Evolutionary conservation across 1,140 invertebrate genomes (phyloP).

Genomic region (Rhyzopertha dominica): DNA sequence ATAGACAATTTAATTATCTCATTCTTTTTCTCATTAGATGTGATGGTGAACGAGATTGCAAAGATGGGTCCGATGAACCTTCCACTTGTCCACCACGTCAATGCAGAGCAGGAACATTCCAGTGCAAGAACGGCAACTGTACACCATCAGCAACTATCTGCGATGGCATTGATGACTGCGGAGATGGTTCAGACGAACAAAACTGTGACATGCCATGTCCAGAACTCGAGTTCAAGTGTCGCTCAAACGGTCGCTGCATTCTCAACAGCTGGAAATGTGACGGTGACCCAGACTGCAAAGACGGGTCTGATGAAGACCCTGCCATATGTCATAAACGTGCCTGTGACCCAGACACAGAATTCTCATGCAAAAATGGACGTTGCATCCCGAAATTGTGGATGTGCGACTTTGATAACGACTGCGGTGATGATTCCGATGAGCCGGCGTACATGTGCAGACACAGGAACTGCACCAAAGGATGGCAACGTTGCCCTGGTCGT

Average conservation of each 20-base stretch:
- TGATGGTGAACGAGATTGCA: constrained; percentile 82
- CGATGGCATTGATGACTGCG: constrained; percentile 87
- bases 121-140: constrained; percentile 90
- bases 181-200: constrained; percentile 77
- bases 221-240: constrained; percentile 90
- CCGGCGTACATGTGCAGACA: constrained; percentile 88
- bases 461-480: constrained; percentile 84
- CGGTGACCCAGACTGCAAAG: constrained; percentile 90
- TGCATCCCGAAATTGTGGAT: constrained; percentile 96
- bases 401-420: constrained; percentile 92
- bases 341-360: constrained; percentile 81
- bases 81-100: constrained; percentile 68
- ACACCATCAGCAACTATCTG: constrained; percentile 88
- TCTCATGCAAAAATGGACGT: constrained; percentile 82
- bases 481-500: constrained; percentile 84
- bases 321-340: constrained; percentile 75
- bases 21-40: constrained; percentile 51
- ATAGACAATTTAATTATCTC: constrained; percentile 10
- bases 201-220: constrained; percentile 81
- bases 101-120: constrained; percentile 85
- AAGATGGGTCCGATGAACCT: constrained; percentile 90
- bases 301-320: constrained; percentile 89
- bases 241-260: constrained; percentile 71
- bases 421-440: constrained; percentile 91
- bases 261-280: constrained; percentile 94